Evolutionary conservation across 2,113 vertebrate species (phyloP).

Genomic region (Probosciger aterrimus): DNA sequence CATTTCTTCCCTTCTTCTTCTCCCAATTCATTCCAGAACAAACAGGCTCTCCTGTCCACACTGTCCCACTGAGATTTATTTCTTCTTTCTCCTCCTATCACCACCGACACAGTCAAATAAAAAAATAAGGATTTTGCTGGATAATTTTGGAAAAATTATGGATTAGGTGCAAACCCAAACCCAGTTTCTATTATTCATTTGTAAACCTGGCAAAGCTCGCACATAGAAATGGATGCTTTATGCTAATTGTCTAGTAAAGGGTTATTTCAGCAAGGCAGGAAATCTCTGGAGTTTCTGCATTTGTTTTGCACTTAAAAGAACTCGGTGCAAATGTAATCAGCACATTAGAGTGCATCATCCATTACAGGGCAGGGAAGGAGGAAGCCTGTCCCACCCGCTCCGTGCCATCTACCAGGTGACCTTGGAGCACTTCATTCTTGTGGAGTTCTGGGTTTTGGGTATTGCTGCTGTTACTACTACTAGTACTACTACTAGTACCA

Average conservation of each 20-base stretch:
- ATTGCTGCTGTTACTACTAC: neutral
- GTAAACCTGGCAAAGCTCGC: neutral
- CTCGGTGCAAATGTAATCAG: slow-evolving; percentile 10
- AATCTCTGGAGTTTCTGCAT: slow-evolving; percentile 33
- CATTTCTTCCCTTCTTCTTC: neutral
- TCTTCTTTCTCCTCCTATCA: neutral
- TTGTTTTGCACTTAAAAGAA: slow-evolving; percentile 36
- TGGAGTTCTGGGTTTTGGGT: neutral
- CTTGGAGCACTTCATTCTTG: neutral
- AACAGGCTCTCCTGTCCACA: neutral
- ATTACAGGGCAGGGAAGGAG: neutral
- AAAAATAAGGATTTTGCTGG: neutral
- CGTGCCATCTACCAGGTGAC: neutral
- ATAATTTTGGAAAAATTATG: neutral
- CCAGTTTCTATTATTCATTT: neutral
- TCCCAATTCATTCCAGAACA: neutral
- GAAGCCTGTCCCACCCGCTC: neutral
- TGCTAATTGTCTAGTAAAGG: neutral
- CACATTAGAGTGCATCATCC: slow-evolving; percentile 26
- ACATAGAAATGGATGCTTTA: neutral
- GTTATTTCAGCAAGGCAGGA: neutral
- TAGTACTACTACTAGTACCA: neutral
- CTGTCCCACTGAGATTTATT: neutral
- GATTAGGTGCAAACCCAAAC: neutral
- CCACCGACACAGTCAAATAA: neutral